Evolutionary conservation across 2,888 invertebrate species (phyloP), one percentile per base, ranked within the genome.

Genomic region (Aethes cnicana): DNA sequence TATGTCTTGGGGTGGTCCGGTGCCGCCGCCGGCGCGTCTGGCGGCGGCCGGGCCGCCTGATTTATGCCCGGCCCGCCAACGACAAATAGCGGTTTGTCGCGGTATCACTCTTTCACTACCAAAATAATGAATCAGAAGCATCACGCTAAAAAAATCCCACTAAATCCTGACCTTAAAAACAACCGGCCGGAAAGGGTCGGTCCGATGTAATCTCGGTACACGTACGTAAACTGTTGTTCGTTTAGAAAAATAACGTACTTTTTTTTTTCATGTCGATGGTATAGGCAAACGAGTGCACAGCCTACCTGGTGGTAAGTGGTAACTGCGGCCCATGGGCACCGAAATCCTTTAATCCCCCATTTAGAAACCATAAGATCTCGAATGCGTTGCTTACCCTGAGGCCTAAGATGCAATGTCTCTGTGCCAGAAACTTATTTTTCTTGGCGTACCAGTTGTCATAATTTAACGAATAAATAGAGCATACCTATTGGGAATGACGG

Each of bases 21-120:
- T 63, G 59, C 58, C 60, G 57, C 46, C 56, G 41, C 59, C 55
- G 47, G 54, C 56, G 58, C 55, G 57, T 52, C 64, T 59, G 57
- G 54, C 48, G 44, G 21, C 48, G 49, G 47, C 35, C 64, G 78
- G 81, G 83, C 73, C 71, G 74, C 75, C 74, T 84, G 86, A 87
- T 86, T 85, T 86, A 86, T 83, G 75, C 71, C 63, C 67, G 70
- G 71, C 72, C 77, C 72, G 69, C 74, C 73, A 68, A 82, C 85
- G 84, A 87, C 83, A 87, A 88, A 86, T 85, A 84, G 83, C 81
- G 82, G 84, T 84, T 83, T 83, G 81, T 84, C 81, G 79, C 74
- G 72, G 74, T 79, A 82, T 84, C 81, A 81, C 77, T 81, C 81
- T 79, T 79, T 77, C 72, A 74, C 75, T 71, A 72, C 73, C 68